Base-by-base conservation (phyloP, 2,888 invertebrate species). In the Cephus pygmeus region DNA sequence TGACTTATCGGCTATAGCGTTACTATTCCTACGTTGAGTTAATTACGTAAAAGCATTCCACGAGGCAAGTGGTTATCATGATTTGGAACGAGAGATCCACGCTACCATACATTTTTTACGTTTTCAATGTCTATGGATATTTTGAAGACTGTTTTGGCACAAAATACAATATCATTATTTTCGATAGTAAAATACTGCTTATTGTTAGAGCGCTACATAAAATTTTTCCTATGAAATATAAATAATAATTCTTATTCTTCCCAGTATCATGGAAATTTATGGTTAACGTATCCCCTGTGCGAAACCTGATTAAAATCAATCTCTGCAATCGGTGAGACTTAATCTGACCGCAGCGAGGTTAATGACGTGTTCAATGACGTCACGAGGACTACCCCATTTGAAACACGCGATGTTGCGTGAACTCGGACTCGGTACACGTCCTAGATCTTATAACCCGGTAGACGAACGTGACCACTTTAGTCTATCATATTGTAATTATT, bases 371-470 rank as follows among this genome's bases (percentile, higher is more conserved):
- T 77, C 75, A 74, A 75, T 85, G 86, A 87, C 86, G 86, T 82
- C 85, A 83, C 78, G 74, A 76, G 77, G 77, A 81, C 80, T 81
- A 76, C 75, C 76, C 80, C 69, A 73, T 69, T 75, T 75, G 56
- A 69, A 75, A 35, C 88, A 88, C 87, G 88, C 88, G 84, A 88
- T 82, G 79, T 88, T 84, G 87, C 88, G 86, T 88, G 85, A 79
- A 79, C 74, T 35, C 77, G 77, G 77, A 77, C 34, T 69, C n/a
- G 73, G 69, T 83, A 76, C 79, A 77, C 82, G 83, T 80, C 84
- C 86, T 85, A 86, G 78, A 84, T 87, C 80, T 80, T 69, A 73
- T 40, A 11, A 23, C 30, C 11, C n/a, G 69, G 56, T 73, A 75
- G 56, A 56, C 23, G 23, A 56, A 56, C 56, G 56, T 23, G 23